Conservation (phyloP, 2,888 invertebrate genomes). For the Cecidostiba fungosa region DNA sequence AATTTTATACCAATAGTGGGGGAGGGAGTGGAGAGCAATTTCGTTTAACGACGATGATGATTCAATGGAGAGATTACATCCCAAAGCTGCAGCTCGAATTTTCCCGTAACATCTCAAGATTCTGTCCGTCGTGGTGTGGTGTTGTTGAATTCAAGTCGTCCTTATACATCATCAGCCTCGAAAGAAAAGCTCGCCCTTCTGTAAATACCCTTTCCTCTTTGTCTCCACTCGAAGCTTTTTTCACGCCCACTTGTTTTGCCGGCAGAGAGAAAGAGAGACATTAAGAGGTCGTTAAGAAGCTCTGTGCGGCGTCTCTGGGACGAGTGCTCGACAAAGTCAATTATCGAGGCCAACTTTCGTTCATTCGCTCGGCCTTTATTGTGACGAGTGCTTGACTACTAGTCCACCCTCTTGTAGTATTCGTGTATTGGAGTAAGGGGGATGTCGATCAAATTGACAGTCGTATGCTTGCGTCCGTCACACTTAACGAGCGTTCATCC, state of each 20-base stretch:
- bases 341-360: slow-evolving; percentile 64
- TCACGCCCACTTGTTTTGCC: slow-evolving; percentile 43
- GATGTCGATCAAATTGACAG: slow-evolving; percentile 24
- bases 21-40: not conserved
- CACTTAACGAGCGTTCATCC: slow-evolving; percentile 11
- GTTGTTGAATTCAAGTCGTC: not conserved
- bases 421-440: not conserved
- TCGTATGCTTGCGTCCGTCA: not conserved
- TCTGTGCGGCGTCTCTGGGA: slow-evolving; percentile 52
- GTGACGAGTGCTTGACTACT: slow-evolving; percentile 37
- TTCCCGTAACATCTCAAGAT: not conserved
- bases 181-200: not conserved
- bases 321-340: slow-evolving; percentile 66
- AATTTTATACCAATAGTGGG: not conserved
- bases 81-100: not conserved
- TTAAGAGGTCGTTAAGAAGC: slow-evolving; percentile 68
- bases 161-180: not conserved
- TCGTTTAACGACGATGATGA: not conserved
- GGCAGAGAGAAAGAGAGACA: slow-evolving; percentile 54
- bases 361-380: slow-evolving; percentile 25
- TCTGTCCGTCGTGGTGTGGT: not conserved
- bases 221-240: not conserved
- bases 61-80: not conserved
- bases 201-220: not conserved
- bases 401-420: not conserved